Evolutionary conservation across 2,797 vertebrate species (phyloP).

Genomic region (Carduelis carduelis): DNA sequence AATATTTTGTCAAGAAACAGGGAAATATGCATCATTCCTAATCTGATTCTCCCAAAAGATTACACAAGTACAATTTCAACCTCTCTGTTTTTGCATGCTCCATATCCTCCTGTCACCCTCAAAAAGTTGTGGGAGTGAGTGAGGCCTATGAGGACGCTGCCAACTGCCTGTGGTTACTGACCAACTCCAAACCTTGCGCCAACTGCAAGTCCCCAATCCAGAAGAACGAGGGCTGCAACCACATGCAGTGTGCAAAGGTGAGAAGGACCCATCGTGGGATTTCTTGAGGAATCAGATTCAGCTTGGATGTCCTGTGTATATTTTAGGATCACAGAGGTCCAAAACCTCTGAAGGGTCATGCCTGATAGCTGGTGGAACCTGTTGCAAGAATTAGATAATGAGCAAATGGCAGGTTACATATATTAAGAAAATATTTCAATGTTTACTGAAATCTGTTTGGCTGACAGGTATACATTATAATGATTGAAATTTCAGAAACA

Average conservation of each 20-base stretch:
- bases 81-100: conserved; percentile 5
- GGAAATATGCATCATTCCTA: neutral
- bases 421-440: neutral
- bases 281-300: neutral
- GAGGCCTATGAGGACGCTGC: conserved; percentile 97
- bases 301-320: neutral
- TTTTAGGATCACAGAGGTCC: neutral
- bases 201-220: conserved; percentile 99
- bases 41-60: neutral
- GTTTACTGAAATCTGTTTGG: neutral
- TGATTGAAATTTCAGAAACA: neutral
- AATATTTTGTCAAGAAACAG: neutral
- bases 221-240: conserved; percentile 99
- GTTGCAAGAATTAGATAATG: neutral
- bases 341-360: neutral
- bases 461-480: neutral
- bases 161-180: conserved; percentile 97
- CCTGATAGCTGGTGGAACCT: neutral
- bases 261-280: neutral
- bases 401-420: neutral
- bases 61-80: neutral
- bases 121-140: conserved; percentile 92
- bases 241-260: conserved; percentile 98
- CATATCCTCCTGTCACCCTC: neutral
- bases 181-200: conserved; percentile 95